Evolutionary conservation across 2,113 vertebrate species (phyloP), one percentile per base, ranked within the genome.

Genomic region (Poeciliopsis retropinna): DNA sequence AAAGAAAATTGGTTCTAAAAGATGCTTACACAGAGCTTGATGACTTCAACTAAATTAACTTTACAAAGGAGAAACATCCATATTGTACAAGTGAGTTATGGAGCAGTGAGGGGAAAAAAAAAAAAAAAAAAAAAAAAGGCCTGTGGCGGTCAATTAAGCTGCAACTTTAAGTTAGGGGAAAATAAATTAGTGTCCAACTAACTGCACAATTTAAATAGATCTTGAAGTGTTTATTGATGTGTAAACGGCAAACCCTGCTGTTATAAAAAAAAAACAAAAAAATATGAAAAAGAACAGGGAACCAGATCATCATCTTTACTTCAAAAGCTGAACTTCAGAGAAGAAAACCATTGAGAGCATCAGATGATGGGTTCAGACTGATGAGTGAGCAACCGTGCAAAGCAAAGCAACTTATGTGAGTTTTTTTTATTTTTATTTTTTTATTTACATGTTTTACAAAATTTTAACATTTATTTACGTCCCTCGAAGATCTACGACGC

Each of bases 111-210:
- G 22, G 3, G n/a, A 3, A 57, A 25, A 41, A 41, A 10, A 57
- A 3, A 57, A 25, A 41, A 41, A 41, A 41, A 39, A 39, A 30
- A 30, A 30, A 30, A 30, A 30, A 30, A 30, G 1, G 25, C 6
- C 29, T 28, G 63, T 44, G 29, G 61, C 31, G 44, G 25, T 31
- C 70, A 72, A 78, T n/a, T 63, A 34, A 67, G 34, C 69, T 67
- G 37, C 70, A 72, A 60, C 32, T 65, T 47, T 68, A 37, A 57
- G 31, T 19, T 37, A 10, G 60, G 64, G 4, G 28, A 37, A 64
- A 64, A 66, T 75, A 71, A 73, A 71, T 31, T 28, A 65, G 64
- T 32, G 29, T 3, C 61, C 61, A 17, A 27, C 73, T 39, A 29
- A 62, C 39, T 73, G 27, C 44, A 61, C 61, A 61, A 72, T 72